These are phyloP conservation scores for Microcebus murinus DNA, from an alignment of 2,113 vertebrate genomes.

Conservation along the genomic window DNA sequence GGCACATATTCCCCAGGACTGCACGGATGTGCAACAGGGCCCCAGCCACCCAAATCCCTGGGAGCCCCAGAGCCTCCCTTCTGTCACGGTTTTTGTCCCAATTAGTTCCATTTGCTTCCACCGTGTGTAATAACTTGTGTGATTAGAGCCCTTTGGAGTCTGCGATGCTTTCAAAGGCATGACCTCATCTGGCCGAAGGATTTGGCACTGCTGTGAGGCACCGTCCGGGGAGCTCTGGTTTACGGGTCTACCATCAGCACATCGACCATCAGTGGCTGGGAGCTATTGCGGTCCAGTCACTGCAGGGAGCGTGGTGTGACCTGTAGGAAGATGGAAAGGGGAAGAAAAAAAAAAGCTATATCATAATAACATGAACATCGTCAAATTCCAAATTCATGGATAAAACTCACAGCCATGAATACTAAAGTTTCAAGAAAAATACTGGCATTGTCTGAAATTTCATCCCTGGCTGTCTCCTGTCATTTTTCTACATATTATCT, in stretches of 20 bases:
- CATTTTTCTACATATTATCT: not conserved
- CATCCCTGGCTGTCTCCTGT: not conserved
- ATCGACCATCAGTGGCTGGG: not conserved
- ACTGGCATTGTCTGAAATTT: not conserved
- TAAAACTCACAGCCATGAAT: not conserved
- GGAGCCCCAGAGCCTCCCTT: not conserved
- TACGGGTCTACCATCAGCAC: conserved; percentile 7
- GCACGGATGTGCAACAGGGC: not conserved
- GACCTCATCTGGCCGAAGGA: conserved; percentile 54
- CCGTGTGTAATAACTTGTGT: not conserved
- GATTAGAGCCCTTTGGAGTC: not conserved
- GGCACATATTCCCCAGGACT: not conserved
- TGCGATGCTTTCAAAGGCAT: conserved; percentile 47
- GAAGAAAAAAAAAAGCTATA: rapidly evolving
- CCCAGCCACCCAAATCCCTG: not conserved
- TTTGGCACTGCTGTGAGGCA: conserved; percentile 7
- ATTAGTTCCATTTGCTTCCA: not conserved
- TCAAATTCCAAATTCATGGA: not conserved
- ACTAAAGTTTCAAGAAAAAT: not conserved
- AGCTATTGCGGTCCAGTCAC: not conserved
- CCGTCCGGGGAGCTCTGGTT: conserved; percentile 35
- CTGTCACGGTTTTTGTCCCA: not conserved
- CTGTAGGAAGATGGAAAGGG: not conserved
- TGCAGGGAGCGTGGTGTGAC: rapidly evolving
- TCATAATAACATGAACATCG: too few species aligned